These are phyloP conservation scores for Cataglyphis albicans DNA, from an alignment of 2,888 invertebrate genomes.

Conservation along the genomic window DNA sequence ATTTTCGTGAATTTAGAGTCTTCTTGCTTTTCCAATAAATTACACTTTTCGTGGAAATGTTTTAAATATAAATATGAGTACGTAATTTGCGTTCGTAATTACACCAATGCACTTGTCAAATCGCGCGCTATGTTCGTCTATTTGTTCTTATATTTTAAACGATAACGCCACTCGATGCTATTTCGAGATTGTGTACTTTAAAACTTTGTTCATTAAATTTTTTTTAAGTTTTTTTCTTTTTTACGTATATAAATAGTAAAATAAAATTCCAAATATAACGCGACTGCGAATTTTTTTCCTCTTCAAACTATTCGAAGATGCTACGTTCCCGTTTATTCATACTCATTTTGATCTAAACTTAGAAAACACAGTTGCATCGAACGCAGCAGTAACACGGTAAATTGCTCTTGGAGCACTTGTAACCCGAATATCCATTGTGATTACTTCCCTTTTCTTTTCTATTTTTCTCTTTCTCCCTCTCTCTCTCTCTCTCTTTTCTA, in stretches of 20 bases:
- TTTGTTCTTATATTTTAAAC: background rate
- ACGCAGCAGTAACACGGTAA: background rate
- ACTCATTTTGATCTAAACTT: background rate
- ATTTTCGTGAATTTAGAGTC: background rate
- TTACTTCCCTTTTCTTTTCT: background rate
- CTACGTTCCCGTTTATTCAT: background rate
- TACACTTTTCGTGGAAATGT: conserved; percentile 8
- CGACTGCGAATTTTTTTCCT: background rate
- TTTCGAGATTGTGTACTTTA: conserved; percentile 27
- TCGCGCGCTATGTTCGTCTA: background rate
- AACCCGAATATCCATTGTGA: background rate
- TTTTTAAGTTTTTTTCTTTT: background rate
- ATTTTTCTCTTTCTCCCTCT: background rate
- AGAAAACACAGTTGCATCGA: conserved; percentile 9
- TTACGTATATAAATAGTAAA: background rate
- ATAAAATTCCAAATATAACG: background rate
- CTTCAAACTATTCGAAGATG: background rate
- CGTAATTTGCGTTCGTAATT: conserved; percentile 34
- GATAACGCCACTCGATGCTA: background rate
- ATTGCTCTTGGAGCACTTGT: conserved; percentile 1
- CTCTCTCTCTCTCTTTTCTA: background rate
- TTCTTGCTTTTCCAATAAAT: background rate
- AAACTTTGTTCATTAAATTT: conserved; percentile 33
- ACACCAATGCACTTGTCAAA: background rate
- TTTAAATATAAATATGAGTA: conserved; percentile 36